These are phyloP conservation scores for Cepaea nemoralis DNA, from an alignment of 1,140 invertebrate genomes.

Conservation along the genomic window DNA sequence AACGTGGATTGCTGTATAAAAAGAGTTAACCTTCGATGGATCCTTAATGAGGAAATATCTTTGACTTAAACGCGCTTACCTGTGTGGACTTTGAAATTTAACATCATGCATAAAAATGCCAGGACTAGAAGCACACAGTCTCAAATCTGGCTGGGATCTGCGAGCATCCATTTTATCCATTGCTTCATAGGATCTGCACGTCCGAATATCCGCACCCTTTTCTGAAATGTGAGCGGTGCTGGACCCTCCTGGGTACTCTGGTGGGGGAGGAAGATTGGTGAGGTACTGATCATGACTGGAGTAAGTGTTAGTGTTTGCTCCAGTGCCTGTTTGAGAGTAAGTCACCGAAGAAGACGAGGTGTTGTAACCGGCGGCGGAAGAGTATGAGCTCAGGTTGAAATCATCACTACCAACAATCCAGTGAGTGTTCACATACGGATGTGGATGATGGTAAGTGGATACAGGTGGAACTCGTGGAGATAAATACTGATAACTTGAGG, in stretches of 20 bases:
- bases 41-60: too few species aligned
- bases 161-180: constrained; percentile 51
- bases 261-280: constrained; percentile 61
- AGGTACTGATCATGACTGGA: constrained; percentile 45
- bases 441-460: constrained; percentile 47
- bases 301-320: background rate
- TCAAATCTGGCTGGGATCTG: constrained; percentile 50
- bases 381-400: background rate
- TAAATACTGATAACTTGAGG: constrained; percentile 27
- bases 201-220: constrained; percentile 67
- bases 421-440: constrained; percentile 46
- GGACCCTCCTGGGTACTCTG: constrained; percentile 68
- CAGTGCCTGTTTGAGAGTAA: background rate
- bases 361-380: background rate
- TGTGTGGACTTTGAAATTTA: background rate
- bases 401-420: constrained; percentile 38
- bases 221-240: constrained; percentile 72
- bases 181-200: constrained; percentile 60
- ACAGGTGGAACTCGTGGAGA: constrained; percentile 34
- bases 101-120: constrained; percentile 14
- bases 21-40: too few species aligned
- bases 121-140: constrained; percentile 35
- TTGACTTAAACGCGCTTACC: too few species aligned
- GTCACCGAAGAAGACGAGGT: background rate
- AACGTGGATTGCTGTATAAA: too few species aligned